A percentile compares a stretch with the other conserved stretches of the same genome.
phyloP scores from a whole-genome alignment of 2,797 vertebrate genomes.

The Coregonus sp. region DNA sequence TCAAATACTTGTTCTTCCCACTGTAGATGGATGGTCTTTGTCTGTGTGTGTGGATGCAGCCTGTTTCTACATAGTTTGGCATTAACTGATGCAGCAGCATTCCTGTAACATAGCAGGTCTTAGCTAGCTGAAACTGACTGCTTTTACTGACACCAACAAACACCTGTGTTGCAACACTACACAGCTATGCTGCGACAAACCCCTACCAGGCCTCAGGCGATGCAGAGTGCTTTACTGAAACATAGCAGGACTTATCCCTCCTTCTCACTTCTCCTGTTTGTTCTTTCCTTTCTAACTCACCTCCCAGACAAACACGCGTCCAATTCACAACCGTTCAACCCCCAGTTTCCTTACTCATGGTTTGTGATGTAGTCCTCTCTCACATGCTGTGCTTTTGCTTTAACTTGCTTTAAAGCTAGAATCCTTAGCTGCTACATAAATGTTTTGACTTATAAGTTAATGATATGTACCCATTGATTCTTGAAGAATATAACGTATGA shows the following conservation, averaged over 20 bases:
- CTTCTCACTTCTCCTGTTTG: constrained; percentile 41
- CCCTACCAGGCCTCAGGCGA: not conserved
- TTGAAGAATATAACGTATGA: no score
- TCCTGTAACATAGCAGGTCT: not conserved
- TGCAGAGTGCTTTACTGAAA: constrained; percentile 28
- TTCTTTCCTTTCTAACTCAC: constrained; percentile 52
- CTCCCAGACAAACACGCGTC: constrained; percentile 56
- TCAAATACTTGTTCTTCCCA: no score
- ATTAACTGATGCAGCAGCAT: not conserved
- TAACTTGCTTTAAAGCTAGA: constrained; percentile 50
- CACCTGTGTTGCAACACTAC: not conserved
- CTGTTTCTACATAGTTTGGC: not conserved
- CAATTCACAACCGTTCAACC: constrained; percentile 51
- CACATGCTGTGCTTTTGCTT: constrained; percentile 78
- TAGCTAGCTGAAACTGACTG: not conserved
- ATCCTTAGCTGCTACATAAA: no score
- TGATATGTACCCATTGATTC: no score
- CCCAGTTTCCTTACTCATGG: constrained; percentile 49
- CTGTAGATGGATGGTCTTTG: constrained; percentile 21
- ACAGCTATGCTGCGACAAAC: not conserved
- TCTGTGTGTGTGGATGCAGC: constrained; percentile 33
- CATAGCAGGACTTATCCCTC: constrained; percentile 20
- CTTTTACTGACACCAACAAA: not conserved
- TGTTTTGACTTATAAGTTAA: no score
- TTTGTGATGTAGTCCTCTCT: constrained; percentile 64